Base-by-base conservation (phyloP, 1,140 invertebrate species). In the Drosophila pruinosa region DNA sequence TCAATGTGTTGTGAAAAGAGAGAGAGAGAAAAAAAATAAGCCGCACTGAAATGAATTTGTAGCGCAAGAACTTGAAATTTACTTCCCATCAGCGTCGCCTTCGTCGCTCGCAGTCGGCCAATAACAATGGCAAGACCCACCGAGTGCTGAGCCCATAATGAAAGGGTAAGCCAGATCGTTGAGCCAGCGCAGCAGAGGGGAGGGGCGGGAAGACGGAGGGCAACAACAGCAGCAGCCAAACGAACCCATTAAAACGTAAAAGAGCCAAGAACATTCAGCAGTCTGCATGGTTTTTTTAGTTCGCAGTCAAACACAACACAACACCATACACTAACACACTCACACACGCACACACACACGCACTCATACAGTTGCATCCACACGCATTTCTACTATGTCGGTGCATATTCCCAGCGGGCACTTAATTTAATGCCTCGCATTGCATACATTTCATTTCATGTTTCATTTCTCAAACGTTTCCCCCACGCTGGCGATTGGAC, bases 391-490 rank as follows among this genome's bases (percentile, higher is more conserved):
- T 50, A 24, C 57, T 62, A 41, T 59, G 22, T 24, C 36, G 39
- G 15, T 5, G 72, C 62, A 62, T 31, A 86, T 88, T 86, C 81
- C 81, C 81, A 86, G 81, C 78, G 78, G 81, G 78, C 81, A 88
- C 78, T 88, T 86, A 86, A 86, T 86, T 86, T 86, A 86, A 77
- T 86, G 82, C 78, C 64, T 77, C 45, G 78, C 77, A 21, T 38
- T 59, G 41, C 45, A 17, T 14, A 41, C 76, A 72, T 69, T 78
- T 78, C 78, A 45, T 73, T 59, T 36, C 19, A 38, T 59, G 43
- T 57, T 76, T 39, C 72, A 73, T 75, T 88, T 85, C 80, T 45
- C 62, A 85, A 59, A 57, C 68, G 72, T 62, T 82, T 15, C 36
- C 43, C 17, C 62, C 24, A 31, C 1, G 28, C 5, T 15, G 21